These are phyloP conservation scores for Eidolon dupreanum DNA, from an alignment of 2,797 vertebrate species.

Conservation along the genomic window DNA sequence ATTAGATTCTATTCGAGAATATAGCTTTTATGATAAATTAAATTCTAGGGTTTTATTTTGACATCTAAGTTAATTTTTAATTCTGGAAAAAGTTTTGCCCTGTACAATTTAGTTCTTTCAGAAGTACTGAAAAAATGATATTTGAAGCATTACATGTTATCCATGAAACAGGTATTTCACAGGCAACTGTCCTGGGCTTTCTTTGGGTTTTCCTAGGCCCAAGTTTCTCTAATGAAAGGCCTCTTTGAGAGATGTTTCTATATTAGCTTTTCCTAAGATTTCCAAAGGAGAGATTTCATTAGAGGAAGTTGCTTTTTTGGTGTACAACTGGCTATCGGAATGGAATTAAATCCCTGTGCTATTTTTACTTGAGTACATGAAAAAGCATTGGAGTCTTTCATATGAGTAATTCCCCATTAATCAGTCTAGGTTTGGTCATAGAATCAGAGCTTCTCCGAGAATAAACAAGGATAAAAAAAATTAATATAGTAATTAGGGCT, in stretches of 20 bases:
- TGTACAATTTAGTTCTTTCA: constrained; percentile 65
- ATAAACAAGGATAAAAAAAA: background rate
- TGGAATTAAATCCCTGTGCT: background rate
- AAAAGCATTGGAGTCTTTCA: background rate
- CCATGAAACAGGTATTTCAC: constrained; percentile 12
- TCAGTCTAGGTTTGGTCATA: background rate
- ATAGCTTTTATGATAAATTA: constrained; percentile 81
- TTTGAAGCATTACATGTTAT: constrained; percentile 46
- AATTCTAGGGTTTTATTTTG: constrained; percentile 78
- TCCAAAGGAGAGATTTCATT: background rate
- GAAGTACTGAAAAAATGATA: constrained; percentile 29
- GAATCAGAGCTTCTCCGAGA: background rate
- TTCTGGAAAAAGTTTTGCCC: constrained; percentile 67
- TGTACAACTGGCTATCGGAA: background rate
- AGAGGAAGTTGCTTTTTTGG: background rate
- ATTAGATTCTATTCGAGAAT: constrained; percentile 79
- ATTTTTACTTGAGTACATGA: background rate
- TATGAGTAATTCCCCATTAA: background rate
- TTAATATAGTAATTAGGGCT: background rate
- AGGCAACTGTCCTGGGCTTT: background rate
- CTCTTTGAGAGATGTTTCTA: background rate
- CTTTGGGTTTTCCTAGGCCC: background rate
- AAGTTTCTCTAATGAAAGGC: background rate
- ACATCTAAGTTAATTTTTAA: constrained; percentile 82
- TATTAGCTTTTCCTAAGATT: constrained; percentile 19